A percentile compares a stretch with the other conserved stretches of the same genome.
These are phyloP conservation scores for Rhynchopsitta pachyrhyncha DNA, from an alignment of 2,113 vertebrate genomes.

Conservation along the genomic window DNA sequence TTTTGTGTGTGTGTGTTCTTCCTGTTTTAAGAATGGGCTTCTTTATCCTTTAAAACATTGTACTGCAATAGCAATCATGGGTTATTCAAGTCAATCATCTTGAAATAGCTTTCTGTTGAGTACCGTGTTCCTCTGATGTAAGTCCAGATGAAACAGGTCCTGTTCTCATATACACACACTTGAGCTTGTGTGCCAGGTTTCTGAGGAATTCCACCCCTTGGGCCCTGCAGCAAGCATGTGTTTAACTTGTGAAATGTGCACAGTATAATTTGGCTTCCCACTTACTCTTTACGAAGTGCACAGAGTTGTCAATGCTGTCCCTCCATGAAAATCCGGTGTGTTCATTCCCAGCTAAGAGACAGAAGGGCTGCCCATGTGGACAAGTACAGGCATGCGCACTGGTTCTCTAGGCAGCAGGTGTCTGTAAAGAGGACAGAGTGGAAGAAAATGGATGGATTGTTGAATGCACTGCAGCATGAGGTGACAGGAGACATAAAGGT, in stretches of 20 bases:
- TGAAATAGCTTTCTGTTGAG: not conserved
- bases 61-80: not conserved
- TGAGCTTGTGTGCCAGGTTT: not conserved
- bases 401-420: not conserved
- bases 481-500: not conserved
- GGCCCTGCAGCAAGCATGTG: not conserved
- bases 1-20: slow-evolving; percentile 5
- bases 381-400: accelerated
- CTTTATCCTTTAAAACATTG: not conserved
- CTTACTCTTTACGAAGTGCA: not conserved
- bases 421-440: not conserved
- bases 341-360: not conserved
- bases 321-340: not conserved
- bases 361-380: not conserved
- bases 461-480: not conserved
- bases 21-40: not conserved
- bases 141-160: not conserved
- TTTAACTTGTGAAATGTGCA: not conserved
- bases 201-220: not conserved
- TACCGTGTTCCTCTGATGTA: not conserved
- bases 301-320: not conserved
- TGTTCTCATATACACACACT: not conserved
- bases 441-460: not conserved
- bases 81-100: not conserved
- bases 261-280: not conserved